Percentiles rank a stretch among this genome's conserved stretches.
These are phyloP conservation scores for Coilia nasus DNA, from an alignment of 2,797 vertebrate species.

Conservation along the genomic window DNA sequence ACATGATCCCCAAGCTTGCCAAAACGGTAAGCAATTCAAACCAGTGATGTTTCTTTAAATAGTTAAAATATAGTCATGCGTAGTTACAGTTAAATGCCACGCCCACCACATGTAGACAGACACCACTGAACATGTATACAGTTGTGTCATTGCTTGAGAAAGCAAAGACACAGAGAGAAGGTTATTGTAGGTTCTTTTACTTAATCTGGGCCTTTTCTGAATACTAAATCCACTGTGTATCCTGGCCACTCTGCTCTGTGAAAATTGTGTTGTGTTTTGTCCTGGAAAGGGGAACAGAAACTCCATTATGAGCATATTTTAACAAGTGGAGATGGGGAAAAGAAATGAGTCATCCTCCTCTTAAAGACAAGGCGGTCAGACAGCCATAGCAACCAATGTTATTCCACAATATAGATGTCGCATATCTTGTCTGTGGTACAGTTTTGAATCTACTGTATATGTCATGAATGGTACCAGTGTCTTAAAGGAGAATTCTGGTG, in stretches of 20 bases:
- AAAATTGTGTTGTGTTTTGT: background rate
- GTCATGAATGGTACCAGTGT: too few relatives aligned
- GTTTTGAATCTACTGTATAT: too few relatives aligned
- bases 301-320: background rate
- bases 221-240: background rate
- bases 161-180: background rate
- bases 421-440: background rate
- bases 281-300: conserved; percentile 10
- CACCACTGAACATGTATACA: background rate
- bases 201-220: background rate
- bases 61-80: background rate
- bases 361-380: background rate
- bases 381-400: too few relatives aligned
- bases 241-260: background rate
- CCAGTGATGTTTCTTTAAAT: background rate
- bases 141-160: background rate
- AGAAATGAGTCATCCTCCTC: background rate
- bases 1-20: conserved; percentile 86
- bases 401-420: background rate
- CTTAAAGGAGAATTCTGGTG: too few relatives aligned
- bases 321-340: background rate
- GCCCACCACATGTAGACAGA: background rate
- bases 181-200: background rate
- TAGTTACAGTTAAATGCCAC: background rate
- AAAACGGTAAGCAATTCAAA: conserved; percentile 76